These are phyloP conservation scores for Plusia festucae DNA, from an alignment of 2,888 invertebrate species.

Conservation along the genomic window DNA sequence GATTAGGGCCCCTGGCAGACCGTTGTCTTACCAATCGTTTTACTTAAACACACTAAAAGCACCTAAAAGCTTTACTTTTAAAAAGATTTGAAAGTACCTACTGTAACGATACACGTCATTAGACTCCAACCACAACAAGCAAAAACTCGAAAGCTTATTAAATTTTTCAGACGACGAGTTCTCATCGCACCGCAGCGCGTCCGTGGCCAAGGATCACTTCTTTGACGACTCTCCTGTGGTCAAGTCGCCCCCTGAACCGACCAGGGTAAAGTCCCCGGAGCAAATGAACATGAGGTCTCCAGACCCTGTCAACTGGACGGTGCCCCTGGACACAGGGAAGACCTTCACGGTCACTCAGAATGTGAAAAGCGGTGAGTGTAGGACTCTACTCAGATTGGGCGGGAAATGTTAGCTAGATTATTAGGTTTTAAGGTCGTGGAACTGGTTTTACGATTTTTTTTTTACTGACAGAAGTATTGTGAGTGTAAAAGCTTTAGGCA, in stretches of 20 bases:
- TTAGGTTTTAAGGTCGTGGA: constrained; percentile 56
- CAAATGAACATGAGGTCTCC: constrained; percentile 97
- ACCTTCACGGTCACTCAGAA: constrained; percentile 98
- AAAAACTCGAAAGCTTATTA: constrained; percentile 12
- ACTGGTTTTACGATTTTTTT: constrained; percentile 57
- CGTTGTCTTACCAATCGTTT: background rate
- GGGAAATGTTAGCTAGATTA: constrained; percentile 70
- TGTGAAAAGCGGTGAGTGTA: constrained; percentile 91
- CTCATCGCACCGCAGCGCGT: constrained; percentile 85
- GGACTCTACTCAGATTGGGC: constrained; percentile 73
- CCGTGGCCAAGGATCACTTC: constrained; percentile 87
- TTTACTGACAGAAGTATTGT: background rate
- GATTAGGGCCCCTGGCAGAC: too few relatives aligned
- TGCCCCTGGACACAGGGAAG: constrained; percentile 97
- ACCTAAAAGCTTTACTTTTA: too few relatives aligned
- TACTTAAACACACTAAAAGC: background rate
- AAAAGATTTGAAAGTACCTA: background rate
- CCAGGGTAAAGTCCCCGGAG: constrained; percentile 97
- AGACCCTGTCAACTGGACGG: constrained; percentile 98
- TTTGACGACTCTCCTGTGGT: constrained; percentile 91
- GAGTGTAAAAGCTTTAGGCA: too few relatives aligned
- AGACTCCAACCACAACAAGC: background rate
- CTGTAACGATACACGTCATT: constrained; percentile 53
- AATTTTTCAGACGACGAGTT: constrained; percentile 82
- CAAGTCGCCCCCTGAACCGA: constrained; percentile 97